These are phyloP conservation scores for Panurus biarmicus DNA, from an alignment of 2,113 vertebrate genomes.

Conservation along the genomic window DNA sequence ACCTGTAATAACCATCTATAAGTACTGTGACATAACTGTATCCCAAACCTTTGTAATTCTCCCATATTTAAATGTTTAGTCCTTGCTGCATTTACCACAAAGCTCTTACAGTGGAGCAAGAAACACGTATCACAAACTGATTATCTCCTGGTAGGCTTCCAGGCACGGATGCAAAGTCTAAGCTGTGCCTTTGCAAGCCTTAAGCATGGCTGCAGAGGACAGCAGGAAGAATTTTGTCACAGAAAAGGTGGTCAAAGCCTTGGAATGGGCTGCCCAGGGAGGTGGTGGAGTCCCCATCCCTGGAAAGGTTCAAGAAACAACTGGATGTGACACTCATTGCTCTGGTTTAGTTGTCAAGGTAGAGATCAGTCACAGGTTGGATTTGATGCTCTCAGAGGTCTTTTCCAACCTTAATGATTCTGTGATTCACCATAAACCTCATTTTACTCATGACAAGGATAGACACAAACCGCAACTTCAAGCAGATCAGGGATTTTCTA, in stretches of 20 bases:
- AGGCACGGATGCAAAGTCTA: neutral
- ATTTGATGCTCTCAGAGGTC: neutral
- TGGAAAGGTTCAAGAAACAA: neutral
- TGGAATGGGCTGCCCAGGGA: neutral
- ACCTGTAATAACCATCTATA: neutral
- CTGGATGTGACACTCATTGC: neutral
- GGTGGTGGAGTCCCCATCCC: neutral
- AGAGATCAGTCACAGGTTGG: neutral
- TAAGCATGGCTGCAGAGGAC: neutral
- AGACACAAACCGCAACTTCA: neutral
- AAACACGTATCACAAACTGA: neutral
- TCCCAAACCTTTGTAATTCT: neutral
- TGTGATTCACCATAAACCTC: neutral
- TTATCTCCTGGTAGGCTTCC: neutral
- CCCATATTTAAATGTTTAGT: neutral
- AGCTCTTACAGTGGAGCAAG: neutral
- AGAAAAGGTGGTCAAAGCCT: neutral
- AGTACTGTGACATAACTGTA: neutral
- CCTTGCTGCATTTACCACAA: neutral
- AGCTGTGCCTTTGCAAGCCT: neutral
- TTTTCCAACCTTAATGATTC: neutral
- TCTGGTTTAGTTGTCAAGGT: neutral
- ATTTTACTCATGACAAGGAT: neutral
- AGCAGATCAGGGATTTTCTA: neutral
- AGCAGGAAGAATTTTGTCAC: neutral